A percentile compares a stretch with the other conserved stretches of the same genome.
phyloP scores from a whole-genome alignment of 2,113 vertebrate species.

The Trachemys scripta region DNA sequence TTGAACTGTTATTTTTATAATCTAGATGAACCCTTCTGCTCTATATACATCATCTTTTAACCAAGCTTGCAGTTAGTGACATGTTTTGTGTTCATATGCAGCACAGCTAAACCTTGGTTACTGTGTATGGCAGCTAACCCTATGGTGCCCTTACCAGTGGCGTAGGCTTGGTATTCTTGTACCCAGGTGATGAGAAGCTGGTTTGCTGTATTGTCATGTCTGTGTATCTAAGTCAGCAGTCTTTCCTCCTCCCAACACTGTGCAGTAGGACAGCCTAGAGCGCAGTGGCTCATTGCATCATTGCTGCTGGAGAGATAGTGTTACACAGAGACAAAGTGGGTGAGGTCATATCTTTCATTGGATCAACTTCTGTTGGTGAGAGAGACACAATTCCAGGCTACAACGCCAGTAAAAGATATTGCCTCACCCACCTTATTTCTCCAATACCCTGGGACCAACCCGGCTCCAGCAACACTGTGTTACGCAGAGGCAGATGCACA shows the following conservation, averaged over 20 bases:
- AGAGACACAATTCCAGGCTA: background rate
- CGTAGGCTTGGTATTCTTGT: background rate
- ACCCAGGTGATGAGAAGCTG: background rate
- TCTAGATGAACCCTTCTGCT: background rate
- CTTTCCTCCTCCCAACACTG: background rate
- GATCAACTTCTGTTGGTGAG: background rate
- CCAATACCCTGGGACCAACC: background rate
- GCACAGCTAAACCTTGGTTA: background rate
- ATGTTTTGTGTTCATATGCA: background rate
- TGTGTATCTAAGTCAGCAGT: background rate
- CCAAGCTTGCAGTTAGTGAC: accelerated
- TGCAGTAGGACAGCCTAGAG: background rate
- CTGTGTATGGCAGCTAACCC: background rate
- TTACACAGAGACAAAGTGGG: background rate
- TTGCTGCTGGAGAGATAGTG: background rate
- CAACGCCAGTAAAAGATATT: background rate
- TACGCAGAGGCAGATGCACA: background rate
- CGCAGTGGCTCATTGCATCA: background rate
- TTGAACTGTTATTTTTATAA: background rate
- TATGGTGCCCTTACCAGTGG: background rate
- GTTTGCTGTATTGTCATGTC: accelerated
- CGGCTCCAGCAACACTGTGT: background rate
- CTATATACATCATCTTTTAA: background rate
- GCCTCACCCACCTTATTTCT: background rate
- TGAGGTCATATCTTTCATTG: background rate